These are phyloP conservation scores for Fregetta grallaria DNA, from an alignment of 2,113 vertebrate species.

Conservation along the genomic window DNA sequence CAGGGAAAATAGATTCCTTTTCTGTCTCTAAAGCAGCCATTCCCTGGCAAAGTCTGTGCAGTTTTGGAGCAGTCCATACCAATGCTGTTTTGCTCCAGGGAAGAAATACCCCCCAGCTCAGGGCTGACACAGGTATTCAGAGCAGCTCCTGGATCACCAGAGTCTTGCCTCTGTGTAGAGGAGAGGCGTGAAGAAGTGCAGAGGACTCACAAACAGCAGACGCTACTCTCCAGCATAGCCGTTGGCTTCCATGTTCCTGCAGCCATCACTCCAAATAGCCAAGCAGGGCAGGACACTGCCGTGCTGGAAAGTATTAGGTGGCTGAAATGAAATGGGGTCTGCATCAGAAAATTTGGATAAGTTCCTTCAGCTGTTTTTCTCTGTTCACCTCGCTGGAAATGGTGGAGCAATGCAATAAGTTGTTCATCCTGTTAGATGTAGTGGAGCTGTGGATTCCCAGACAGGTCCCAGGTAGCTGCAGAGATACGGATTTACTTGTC, in stretches of 20 bases:
- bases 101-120: neutral
- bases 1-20: neutral
- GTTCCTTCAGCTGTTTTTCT: neutral
- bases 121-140: neutral
- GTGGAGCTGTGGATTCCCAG: neutral
- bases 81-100: neutral
- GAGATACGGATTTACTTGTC: neutral
- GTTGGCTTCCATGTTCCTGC: neutral
- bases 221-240: neutral
- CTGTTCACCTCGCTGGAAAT: neutral
- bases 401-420: neutral
- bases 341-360: neutral
- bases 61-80: neutral
- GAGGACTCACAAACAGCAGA: neutral
- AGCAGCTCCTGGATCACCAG: neutral
- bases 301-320: rapidly evolving
- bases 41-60: neutral
- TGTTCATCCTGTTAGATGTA: neutral
- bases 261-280: neutral
- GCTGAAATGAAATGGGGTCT: neutral
- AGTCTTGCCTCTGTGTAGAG: neutral
- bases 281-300: neutral
- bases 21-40: neutral
- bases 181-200: neutral
- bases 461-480: neutral